A percentile compares a stretch with the other conserved stretches of the same genome.
phyloP scores from a whole-genome alignment of 1,140 invertebrate genomes.

The Heterodera schachtii region DNA sequence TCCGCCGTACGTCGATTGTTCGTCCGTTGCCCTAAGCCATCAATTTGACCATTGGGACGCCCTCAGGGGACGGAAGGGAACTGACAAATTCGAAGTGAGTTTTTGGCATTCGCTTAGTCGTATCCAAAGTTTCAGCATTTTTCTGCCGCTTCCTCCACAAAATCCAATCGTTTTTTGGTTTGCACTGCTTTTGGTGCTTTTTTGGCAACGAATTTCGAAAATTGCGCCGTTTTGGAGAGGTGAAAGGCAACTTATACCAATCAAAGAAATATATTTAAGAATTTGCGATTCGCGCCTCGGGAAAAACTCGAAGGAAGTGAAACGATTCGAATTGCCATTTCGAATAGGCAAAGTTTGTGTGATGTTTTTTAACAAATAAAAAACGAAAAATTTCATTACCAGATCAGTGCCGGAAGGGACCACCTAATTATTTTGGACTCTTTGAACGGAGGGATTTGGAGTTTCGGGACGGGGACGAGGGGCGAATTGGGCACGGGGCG shows the following conservation, averaged over 20 bases:
- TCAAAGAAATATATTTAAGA: background rate
- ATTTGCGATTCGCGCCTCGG: slow-evolving; percentile 3
- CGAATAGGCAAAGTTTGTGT: background rate
- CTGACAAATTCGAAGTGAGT: background rate
- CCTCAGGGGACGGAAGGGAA: background rate
- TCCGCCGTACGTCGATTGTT: background rate
- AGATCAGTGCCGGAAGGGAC: slow-evolving; percentile 15
- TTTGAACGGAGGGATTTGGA: background rate
- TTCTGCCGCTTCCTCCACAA: background rate
- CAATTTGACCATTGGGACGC: slow-evolving; percentile 25
- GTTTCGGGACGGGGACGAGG: slow-evolving; percentile 16
- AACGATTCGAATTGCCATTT: slow-evolving; percentile 20
- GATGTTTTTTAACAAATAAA: background rate
- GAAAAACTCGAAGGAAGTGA: background rate
- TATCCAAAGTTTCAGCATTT: background rate
- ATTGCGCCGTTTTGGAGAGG: slow-evolving; percentile 7
- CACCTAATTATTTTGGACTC: slow-evolving; percentile 19
- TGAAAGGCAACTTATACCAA: background rate
- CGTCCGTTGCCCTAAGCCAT: background rate
- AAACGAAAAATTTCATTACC: background rate
- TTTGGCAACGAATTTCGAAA: slow-evolving; percentile 9
- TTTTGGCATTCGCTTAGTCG: background rate
- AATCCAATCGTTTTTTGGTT: slow-evolving; percentile 15
- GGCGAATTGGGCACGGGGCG: slow-evolving; percentile 24
- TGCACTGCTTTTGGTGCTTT: slow-evolving; percentile 32